Percentiles rank a stretch among this genome's conserved stretches.
These are phyloP conservation scores for Hypolimnas misippus DNA, from an alignment of 2,888 invertebrate species.

Conservation along the genomic window DNA sequence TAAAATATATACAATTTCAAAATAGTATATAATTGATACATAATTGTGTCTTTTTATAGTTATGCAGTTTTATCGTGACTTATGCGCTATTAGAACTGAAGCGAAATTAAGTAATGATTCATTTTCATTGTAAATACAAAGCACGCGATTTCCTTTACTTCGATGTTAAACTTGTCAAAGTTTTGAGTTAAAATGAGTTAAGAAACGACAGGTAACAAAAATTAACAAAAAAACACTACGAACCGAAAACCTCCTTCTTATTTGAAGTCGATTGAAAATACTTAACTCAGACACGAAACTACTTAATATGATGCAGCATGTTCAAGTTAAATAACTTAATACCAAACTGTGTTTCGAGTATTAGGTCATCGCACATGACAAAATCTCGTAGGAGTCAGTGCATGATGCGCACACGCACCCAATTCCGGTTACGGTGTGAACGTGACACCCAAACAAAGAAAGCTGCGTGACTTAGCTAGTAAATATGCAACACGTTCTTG, in stretches of 20 bases:
- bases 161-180: too few relatives aligned
- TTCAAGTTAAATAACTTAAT: conserved; percentile 16
- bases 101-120: too few relatives aligned
- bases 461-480: conserved; percentile 43
- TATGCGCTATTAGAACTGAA: too few relatives aligned
- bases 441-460: conserved; percentile 49
- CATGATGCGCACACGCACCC: conserved; percentile 18
- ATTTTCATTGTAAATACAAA: too few relatives aligned
- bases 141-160: too few relatives aligned
- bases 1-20: too few relatives aligned
- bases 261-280: neutral
- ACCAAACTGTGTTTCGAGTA: conserved; percentile 13
- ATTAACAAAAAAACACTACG: too few relatives aligned
- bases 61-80: too few relatives aligned
- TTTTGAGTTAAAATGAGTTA: too few relatives aligned
- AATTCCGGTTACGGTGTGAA: conserved; percentile 41
- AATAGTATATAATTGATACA: too few relatives aligned
- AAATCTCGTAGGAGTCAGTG: conserved; percentile 16
- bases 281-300: neutral
- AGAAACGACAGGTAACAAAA: too few relatives aligned
- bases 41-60: too few relatives aligned
- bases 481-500: conserved; percentile 25
- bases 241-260: neutral
- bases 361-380: conserved; percentile 33
- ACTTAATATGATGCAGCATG: neutral